These are phyloP conservation scores for Zygogramma bicolorata DNA, from an alignment of 2,888 invertebrate species.

Conservation along the genomic window DNA sequence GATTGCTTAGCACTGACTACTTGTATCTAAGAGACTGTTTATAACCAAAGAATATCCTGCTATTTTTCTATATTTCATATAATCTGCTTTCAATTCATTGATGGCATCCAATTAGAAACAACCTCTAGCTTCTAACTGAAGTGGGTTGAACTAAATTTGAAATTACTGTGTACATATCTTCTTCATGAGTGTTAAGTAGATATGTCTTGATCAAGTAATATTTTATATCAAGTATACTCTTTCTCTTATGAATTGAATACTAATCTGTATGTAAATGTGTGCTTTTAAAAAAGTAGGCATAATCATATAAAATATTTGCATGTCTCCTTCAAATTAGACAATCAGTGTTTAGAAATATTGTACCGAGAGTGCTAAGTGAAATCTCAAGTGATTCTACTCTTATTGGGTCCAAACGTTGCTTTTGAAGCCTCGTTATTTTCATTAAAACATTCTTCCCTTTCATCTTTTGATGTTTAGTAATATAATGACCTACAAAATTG, in stretches of 20 bases:
- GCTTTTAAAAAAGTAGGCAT: not conserved
- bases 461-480: not conserved
- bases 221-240: not conserved
- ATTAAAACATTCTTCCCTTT: not conserved
- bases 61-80: too few relatives aligned
- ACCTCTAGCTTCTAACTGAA: not conserved
- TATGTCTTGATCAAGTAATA: not conserved
- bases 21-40: too few relatives aligned
- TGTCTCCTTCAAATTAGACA: slow-evolving; percentile 22
- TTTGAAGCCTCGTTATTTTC: not conserved
- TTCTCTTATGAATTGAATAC: not conserved
- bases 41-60: too few relatives aligned
- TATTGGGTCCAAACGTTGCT: not conserved
- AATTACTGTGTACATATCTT: not conserved
- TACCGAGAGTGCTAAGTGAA: not conserved
- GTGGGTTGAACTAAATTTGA: not conserved
- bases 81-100: too few relatives aligned
- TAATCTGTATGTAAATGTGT: not conserved
- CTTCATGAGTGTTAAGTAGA: not conserved
- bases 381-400: not conserved
- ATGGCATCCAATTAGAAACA: not conserved
- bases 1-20: too few relatives aligned
- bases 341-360: slow-evolving; percentile 30
- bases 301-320: not conserved
- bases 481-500: not conserved